Evolutionary conservation across 53 echinoderm and acorn worm genomes (phyloP), one percentile per base, ranked within the genome.

Genomic region (Hippasteria phrygiana): DNA sequence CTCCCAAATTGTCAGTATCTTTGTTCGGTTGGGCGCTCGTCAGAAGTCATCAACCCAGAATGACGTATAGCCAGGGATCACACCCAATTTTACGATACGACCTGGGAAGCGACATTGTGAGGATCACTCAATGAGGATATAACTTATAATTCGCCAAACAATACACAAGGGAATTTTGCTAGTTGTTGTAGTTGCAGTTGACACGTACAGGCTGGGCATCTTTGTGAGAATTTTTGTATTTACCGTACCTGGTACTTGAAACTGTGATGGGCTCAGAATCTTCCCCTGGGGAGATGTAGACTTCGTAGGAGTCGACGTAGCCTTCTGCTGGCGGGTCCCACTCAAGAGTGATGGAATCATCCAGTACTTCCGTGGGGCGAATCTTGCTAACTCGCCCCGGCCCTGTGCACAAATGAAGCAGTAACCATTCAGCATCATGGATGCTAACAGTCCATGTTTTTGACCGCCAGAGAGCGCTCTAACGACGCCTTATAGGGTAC

Each of bases 291-390:
- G 81, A 81, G 26, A 81, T 81, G 28, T 42, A 64, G 27, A 81
- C 65, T 36, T 81, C 66, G 18, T 81, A 65, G 13, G 43, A 47
- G 33, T 54, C 42, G 16, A 77, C 70, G 38, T 20, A 46, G 11
- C 73, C 82, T 33, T 90, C 90, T 70, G 55, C 4, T 43, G 82
- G 81, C 33, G 62, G 38, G 6, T 80, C 81, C 90, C 90, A 90
- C 73, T 80, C 82, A 35, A 90, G 82, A 2, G 59, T 82, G 42
- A 90, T 55, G 16, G 73, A 72, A 33, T 70, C 22, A 10, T 35
- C 4, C 24, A 71, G 69, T 55, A 85, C 85, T 1, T 85, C 48
- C 11, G 70, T 85, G n/a, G 50, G 70, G 16, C 71, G 85, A 17
- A 85, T 10, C 12, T 85, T 85, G 39, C 47, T 35, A 36, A 70